Evolutionary conservation across 2,113 vertebrate species (phyloP), one percentile per base, ranked within the genome.

Genomic region (Cyanistes caeruleus): DNA sequence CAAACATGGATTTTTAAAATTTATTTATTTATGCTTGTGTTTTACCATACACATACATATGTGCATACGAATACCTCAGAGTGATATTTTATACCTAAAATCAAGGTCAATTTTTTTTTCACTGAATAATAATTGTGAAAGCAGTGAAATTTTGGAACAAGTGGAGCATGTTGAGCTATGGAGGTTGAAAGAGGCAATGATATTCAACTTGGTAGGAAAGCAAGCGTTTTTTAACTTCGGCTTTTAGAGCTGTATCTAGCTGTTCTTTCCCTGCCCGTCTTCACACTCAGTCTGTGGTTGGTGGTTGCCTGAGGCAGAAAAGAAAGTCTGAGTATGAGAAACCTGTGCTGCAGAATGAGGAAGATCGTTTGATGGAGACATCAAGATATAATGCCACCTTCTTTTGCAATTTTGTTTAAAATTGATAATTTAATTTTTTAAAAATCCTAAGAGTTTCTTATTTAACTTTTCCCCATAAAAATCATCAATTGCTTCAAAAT

Each of bases 41-140:
- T 73, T 44, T 43, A 33, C 7, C 7, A 19, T 17, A 25, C 4
- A 1, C 4, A 33, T 28, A 31, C 2, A 10, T 30, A 33, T 4
- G 5, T 37, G 15, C 35, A 2, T 33, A 43, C 2, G 23, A 76
- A 55, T 67, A 37, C 19, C 51, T 27, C 52, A 21, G 37, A 46
- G 13, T 9, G 4, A 10, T 56, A 37, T 39, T 78, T 39, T 52
- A 27, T 39, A 60, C 33, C 14, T 16, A 70, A 74, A 93, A 80
- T 62, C 3, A 46, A 55, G 18, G 13, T 24, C 3, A 11, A 1
- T 10, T 48, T 37, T 69, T 77, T 27, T 16, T 2, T 0, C 1
- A 4, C 9, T 37, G 13, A 75, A 35, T 53, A 70, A 37, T 18
- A 65, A 30, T 11, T 22, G 17, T 41, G 64, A 55, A 68, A 72